Evolutionary conservation across 2,113 vertebrate genomes (phyloP).

Genomic region (Arothron firmamentum): DNA sequence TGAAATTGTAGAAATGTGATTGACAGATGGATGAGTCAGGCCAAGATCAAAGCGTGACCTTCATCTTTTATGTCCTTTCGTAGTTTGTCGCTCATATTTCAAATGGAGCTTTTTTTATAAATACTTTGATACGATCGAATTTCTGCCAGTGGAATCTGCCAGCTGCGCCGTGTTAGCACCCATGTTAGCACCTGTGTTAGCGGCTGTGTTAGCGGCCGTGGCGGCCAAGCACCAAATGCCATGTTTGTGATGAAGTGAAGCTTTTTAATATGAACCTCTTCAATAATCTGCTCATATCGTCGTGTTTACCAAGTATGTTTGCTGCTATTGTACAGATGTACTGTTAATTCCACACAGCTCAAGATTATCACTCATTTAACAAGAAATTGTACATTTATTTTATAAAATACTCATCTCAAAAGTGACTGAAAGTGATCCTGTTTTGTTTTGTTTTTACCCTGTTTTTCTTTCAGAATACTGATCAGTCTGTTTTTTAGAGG

Average conservation of each 20-base stretch:
- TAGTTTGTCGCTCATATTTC: neutral
- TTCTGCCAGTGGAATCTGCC: neutral
- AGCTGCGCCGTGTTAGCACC: neutral
- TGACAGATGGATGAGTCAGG: constrained; percentile 58
- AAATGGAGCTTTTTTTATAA: neutral
- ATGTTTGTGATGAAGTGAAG: constrained; percentile 41
- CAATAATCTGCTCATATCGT: constrained; percentile 36
- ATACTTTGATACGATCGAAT: neutral
- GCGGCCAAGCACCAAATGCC: neutral
- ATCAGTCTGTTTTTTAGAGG: no score
- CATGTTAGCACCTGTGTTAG: no score
- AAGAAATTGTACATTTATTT: neutral
- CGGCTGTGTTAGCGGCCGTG: no score
- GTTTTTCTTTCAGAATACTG: no score
- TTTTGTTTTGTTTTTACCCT: no score
- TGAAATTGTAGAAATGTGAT: constrained; percentile 27
- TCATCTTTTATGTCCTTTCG: constrained; percentile 24
- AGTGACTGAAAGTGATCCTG: no score
- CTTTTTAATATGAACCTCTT: constrained; percentile 33
- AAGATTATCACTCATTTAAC: neutral
- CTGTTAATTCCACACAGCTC: neutral
- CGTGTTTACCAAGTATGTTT: constrained; percentile 76
- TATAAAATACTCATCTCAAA: neutral
- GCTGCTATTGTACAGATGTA: constrained; percentile 68
- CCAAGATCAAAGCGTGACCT: constrained; percentile 33